Evolutionary conservation across 2,797 vertebrate species (phyloP), one percentile per base, ranked within the genome.

Genomic region (Epinephelus malabaricus): DNA sequence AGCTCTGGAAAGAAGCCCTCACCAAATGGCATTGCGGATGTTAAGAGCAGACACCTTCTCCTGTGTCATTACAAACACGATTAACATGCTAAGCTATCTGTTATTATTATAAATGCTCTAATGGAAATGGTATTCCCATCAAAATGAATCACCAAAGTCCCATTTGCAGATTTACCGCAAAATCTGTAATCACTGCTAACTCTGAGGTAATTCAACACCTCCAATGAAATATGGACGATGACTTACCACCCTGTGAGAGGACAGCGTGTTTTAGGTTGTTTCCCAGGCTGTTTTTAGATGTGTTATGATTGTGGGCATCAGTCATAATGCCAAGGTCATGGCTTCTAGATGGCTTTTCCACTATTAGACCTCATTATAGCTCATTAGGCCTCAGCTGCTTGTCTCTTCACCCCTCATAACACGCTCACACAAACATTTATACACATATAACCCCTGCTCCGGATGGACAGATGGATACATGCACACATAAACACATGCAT

Each of bases 351-450:
- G 91, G 81, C 88, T 94, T 95, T 96, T 95, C 94, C 92, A 94
- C 94, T 93, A 94, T 95, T 96, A 95, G 93, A 82, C 87, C 92
- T 95, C 95, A 96, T 96, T 96, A 96, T 89, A 93, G 87, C 92
- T 95, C 95, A 95, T 96, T 95, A 96, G 86, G 77, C 89, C 80
- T 94, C 95, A 96, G 95, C 95, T 96, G 95, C 93, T 92, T 81
- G 89, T 93, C 90, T 93, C 89, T 82, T 92, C 84, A 84, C 81
- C 87, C 88, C 87, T 87, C 78, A 21, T 74, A 89, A 93, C 89
- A 92, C 67, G 58, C 82, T 80, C 88, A 45, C 87, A 76, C 91
- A 86, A 83, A 83, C 83, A 82, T 86, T 86, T 58, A 71, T 76
- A 87, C 84, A 88, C 79, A 76, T 70, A 23, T 73, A 59, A 79